phyloP scores from a whole-genome alignment of 2,888 invertebrate genomes.

The Rhimphoctona megacephalus region DNA sequence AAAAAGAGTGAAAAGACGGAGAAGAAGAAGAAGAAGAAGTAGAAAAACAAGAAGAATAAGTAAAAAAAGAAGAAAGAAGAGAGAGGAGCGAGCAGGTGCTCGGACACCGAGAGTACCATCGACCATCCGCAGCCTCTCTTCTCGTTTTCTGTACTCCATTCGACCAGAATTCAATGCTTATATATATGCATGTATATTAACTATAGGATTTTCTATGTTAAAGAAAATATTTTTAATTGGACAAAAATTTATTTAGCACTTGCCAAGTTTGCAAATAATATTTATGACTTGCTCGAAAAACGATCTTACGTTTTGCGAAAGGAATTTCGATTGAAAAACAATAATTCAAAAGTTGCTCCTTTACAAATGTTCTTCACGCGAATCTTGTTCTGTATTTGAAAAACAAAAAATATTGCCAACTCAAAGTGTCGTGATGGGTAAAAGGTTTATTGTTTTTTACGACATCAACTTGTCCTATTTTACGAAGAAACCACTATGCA shows the following conservation, averaged over 20 bases:
- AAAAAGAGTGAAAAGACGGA: conserved; percentile 32
- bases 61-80: conserved; percentile 43
- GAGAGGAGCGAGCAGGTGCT: conserved; percentile 57
- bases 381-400: not conserved
- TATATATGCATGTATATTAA: not conserved
- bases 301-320: not conserved
- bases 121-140: conserved; percentile 58
- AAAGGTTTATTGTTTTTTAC: not conserved
- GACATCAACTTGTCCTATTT: not conserved
- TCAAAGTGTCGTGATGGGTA: not conserved
- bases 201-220: conserved; percentile 23
- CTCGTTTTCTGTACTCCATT: conserved; percentile 28
- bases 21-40: conserved; percentile 9
- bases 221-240: not conserved
- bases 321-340: not conserved
- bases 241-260: not conserved
- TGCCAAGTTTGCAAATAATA: not conserved
- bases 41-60: conserved; percentile 34
- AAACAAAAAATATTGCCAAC: not conserved
- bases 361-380: not conserved
- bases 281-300: not conserved
- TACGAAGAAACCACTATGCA: conserved; percentile 3
- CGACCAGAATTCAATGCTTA: conserved; percentile 8
- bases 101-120: conserved; percentile 56
- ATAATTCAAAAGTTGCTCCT: not conserved